A percentile compares a stretch with the other conserved stretches of the same genome.
Conservation (phyloP, 2,797 vertebrate species). For the Brotula barbata region DNA sequence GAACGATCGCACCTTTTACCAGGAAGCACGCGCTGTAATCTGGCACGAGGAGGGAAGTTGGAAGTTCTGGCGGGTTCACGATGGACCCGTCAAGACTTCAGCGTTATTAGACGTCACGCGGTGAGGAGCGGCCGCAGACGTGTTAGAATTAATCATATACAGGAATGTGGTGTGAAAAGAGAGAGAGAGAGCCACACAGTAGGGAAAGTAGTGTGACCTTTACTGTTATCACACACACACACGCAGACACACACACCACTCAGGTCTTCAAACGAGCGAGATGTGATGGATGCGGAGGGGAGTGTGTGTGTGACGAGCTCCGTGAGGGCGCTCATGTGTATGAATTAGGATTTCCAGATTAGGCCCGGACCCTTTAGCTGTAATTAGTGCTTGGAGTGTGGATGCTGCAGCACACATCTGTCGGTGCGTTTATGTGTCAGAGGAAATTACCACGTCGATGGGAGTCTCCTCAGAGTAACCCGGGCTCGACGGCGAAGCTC, state of each 20-base stretch:
- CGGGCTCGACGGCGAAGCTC: too few species aligned
- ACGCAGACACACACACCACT: background rate
- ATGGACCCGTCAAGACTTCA: too few species aligned
- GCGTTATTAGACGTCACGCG: too few species aligned
- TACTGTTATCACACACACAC: background rate
- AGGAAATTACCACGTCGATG: slow-evolving; percentile 57
- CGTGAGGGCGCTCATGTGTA: background rate
- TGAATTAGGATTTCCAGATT: slow-evolving; percentile 34
- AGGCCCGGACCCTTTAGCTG: slow-evolving; percentile 8
- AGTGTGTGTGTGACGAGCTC: slow-evolving; percentile 3
- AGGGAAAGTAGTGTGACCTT: slow-evolving; percentile 11
- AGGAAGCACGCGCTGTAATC: too few species aligned
- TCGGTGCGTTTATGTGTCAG: slow-evolving; percentile 58
- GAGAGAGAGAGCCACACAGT: background rate
- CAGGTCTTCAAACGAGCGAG: background rate
- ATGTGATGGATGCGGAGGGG: background rate
- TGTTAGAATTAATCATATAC: slow-evolving; percentile 5
- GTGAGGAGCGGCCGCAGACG: background rate
- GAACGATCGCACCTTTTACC: slow-evolving; percentile 3
- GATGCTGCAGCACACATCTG: slow-evolving; percentile 55
- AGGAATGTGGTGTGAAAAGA: background rate
- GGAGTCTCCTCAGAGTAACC: slow-evolving; percentile 53
- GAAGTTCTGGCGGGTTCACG: too few species aligned
- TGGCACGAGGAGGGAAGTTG: too few species aligned
- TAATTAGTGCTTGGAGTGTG: slow-evolving; percentile 9